Percentiles rank a stretch among this genome's conserved stretches.
Evolutionary conservation across 2,113 vertebrate species (phyloP).

Genomic region (Brachyhypopomus gauderio): DNA sequence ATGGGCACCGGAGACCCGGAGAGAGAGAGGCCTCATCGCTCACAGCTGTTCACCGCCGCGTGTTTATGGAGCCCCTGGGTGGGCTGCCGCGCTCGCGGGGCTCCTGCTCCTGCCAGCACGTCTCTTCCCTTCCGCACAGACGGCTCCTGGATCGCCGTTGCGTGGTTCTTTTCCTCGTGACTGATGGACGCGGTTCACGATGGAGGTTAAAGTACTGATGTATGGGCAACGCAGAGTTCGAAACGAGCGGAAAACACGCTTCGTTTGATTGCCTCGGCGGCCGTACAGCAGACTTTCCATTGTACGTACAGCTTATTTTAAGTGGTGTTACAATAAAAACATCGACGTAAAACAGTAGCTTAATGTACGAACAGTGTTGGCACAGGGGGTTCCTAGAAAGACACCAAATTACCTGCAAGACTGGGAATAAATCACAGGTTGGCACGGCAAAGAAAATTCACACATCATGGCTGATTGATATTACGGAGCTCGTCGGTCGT

Average conservation of each 20-base stretch:
- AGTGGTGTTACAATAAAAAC: conserved; percentile 23
- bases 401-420: conserved; percentile 63
- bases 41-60: conserved; percentile 57
- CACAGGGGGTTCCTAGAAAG: conserved; percentile 49
- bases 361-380: conserved; percentile 26
- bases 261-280: neutral
- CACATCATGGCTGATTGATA: conserved; percentile 69
- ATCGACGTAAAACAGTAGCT: conserved; percentile 21
- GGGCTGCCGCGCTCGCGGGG: conserved; percentile 25
- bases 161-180: neutral
- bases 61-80: conserved; percentile 36
- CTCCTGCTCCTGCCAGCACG: conserved; percentile 24
- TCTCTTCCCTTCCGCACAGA: neutral
- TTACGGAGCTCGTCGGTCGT: conserved; percentile 56
- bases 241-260: neutral
- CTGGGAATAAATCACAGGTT: conserved; percentile 66
- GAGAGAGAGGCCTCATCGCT: conserved; percentile 47
- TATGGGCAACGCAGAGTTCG: too few species aligned
- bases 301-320: conserved; percentile 1
- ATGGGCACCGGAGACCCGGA: conserved; percentile 54
- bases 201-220: neutral
- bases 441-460: conserved; percentile 62
- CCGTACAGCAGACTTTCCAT: neutral
- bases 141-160: neutral
- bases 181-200: neutral